These are phyloP conservation scores for Momotus momota DNA, from an alignment of 2,797 vertebrate species.

Conservation along the genomic window DNA sequence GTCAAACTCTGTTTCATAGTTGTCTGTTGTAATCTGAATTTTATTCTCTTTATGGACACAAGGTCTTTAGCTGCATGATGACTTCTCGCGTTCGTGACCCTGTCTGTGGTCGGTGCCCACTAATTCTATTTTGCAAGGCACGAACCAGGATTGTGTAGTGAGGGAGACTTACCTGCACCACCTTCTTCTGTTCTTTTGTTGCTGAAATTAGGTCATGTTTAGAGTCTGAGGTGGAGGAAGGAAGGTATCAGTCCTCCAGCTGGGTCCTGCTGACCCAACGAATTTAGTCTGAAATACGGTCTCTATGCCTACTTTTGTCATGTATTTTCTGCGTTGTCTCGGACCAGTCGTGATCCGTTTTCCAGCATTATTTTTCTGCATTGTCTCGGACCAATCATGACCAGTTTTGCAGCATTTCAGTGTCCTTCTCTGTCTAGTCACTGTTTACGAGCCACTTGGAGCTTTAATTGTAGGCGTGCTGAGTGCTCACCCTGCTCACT, in stretches of 20 bases:
- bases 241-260: background rate
- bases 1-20: background rate
- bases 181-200: background rate
- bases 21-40: background rate
- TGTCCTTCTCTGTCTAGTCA: background rate
- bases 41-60: background rate
- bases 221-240: background rate
- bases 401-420: background rate
- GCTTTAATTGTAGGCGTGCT: background rate
- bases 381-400: background rate
- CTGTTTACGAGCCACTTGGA: background rate
- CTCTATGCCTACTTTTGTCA: background rate
- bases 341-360: background rate
- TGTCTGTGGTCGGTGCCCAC: background rate
- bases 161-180: background rate
- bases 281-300: background rate
- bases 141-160: background rate
- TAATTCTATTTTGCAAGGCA: rapidly evolving
- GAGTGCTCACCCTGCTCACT: background rate
- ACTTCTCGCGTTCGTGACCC: rapidly evolving
- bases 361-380: background rate
- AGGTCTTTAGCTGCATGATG: background rate
- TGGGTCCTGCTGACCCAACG: background rate
- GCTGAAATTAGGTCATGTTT: background rate
- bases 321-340: background rate